Evolutionary conservation across 1,140 invertebrate species (phyloP).

Genomic region (Hetaerina americana): DNA sequence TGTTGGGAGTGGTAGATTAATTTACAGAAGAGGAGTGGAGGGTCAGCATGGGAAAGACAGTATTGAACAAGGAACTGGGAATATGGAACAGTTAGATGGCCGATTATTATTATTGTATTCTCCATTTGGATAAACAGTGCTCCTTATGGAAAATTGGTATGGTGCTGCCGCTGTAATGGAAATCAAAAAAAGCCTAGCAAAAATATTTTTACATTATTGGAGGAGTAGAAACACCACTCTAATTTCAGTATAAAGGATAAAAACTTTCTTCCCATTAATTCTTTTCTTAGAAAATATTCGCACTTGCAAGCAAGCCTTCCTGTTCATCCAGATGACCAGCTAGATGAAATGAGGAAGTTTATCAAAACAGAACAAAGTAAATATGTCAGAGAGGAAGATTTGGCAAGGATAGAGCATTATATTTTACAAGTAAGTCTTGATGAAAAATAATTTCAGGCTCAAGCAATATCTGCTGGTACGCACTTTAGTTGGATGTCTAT

Average conservation of each 20-base stretch:
- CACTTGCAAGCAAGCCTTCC: neutral
- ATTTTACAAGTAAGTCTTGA: conserved; percentile 14
- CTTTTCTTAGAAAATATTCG: neutral
- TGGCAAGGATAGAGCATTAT: conserved; percentile 15
- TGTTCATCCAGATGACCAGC: neutral
- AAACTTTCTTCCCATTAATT: neutral
- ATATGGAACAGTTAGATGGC: no score
- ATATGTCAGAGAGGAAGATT: conserved; percentile 1
- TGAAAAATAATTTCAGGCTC: neutral
- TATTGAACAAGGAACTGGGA: no score
- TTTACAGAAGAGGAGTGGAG: no score
- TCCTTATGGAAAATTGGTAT: neutral
- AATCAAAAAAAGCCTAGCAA: neutral
- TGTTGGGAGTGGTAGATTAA: no score
- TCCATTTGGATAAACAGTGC: neutral
- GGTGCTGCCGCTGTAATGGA: neutral
- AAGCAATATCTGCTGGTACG: neutral
- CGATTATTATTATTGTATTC: neutral
- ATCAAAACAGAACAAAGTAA: neutral
- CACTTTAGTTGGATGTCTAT: neutral
- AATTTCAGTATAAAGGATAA: neutral
- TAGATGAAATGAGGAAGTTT: neutral
- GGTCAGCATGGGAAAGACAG: no score
- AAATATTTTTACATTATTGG: neutral
- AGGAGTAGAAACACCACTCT: neutral